Percentiles rank a stretch among this genome's conserved stretches.
These are phyloP conservation scores for Apamea anceps DNA, from an alignment of 2,888 invertebrate species.

Conservation along the genomic window DNA sequence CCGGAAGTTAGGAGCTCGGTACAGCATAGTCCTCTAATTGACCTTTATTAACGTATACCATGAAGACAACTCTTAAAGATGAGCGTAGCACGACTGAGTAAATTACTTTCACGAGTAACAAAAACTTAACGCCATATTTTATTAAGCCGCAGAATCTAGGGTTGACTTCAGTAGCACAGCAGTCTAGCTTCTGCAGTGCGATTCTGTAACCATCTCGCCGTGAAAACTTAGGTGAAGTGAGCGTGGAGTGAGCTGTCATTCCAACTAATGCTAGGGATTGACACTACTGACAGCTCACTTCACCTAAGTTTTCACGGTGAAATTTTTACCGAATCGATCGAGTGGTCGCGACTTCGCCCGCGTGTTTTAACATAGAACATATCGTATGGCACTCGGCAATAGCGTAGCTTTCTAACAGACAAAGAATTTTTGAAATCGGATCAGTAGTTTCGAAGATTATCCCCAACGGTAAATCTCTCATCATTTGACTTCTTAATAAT, in stretches of 20 bases:
- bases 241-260: no score
- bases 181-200: background rate
- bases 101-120: background rate
- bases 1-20: background rate
- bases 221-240: no score
- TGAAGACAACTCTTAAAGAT: background rate
- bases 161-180: background rate
- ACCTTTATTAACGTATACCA: background rate
- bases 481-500: background rate
- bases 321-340: no score
- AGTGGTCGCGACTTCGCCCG: background rate
- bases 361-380: background rate
- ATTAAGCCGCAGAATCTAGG: background rate
- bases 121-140: background rate
- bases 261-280: no score
- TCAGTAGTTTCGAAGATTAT: background rate
- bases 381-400: background rate
- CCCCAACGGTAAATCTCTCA: background rate
- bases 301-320: no score
- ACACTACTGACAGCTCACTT: no score
- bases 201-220: no score
- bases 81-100: background rate
- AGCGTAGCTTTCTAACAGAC: background rate
- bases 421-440: background rate
- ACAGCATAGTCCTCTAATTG: background rate